Conservation (phyloP, 2,888 invertebrate genomes). For the Drosophila nr. perissopoda region DNA sequence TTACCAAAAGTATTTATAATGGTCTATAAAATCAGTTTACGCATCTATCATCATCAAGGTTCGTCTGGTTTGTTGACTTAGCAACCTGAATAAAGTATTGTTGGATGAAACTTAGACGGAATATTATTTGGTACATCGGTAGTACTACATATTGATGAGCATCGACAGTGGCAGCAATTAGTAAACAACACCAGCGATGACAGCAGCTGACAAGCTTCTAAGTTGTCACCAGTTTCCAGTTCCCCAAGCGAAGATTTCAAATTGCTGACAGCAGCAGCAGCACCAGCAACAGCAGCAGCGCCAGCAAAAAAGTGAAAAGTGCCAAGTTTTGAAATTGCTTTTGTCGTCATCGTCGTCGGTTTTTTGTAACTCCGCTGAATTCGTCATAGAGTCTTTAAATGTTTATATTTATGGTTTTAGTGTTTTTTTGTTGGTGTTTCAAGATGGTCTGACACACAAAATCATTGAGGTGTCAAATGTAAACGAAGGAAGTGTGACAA, state of each 20-base stretch:
- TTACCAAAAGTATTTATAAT: neutral
- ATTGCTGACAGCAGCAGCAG: constrained; percentile 35
- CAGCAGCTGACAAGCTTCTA: constrained; percentile 53
- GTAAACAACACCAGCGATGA: constrained; percentile 45
- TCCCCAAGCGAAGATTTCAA: constrained; percentile 50
- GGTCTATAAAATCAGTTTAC: neutral
- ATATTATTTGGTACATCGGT: constrained; percentile 2
- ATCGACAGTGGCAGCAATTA: constrained; percentile 46
- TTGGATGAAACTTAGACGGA: neutral
- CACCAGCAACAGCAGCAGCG: neutral
- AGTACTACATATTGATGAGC: constrained; percentile 8
- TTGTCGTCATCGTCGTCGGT: constrained; percentile 4
- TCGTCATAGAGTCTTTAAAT: constrained; percentile 12
- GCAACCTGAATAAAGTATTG: neutral
- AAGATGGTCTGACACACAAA: constrained; percentile 68
- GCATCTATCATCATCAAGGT: neutral
- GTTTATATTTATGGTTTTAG: constrained; percentile 46
- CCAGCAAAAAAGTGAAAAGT: constrained; percentile 67
- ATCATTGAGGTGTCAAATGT: constrained; percentile 64
- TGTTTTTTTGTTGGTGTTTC: constrained; percentile 24
- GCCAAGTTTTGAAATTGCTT: constrained; percentile 54
- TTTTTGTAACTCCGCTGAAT: constrained; percentile 22
- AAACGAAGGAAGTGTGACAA: constrained; percentile 13
- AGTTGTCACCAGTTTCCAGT: constrained; percentile 33
- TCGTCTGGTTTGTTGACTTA: neutral